These are phyloP conservation scores for Mormyrus hasselquistii DNA, from an alignment of 2,797 vertebrate genomes.

Conservation along the genomic window DNA sequence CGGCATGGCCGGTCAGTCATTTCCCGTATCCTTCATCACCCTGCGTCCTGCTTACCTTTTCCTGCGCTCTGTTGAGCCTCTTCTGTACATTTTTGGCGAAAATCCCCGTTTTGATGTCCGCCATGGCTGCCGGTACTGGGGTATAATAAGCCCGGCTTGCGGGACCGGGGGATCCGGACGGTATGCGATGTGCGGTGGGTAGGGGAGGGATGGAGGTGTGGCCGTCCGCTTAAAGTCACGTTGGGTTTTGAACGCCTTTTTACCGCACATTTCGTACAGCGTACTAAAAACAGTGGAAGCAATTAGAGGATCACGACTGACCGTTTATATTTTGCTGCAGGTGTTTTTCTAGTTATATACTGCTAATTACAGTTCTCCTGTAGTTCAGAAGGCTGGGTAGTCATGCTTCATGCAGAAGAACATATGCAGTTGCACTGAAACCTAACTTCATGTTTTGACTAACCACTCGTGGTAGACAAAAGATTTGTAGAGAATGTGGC, in stretches of 20 bases:
- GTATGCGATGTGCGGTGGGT: neutral
- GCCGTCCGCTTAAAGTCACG: neutral
- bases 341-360: neutral
- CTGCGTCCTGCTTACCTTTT: constrained; percentile 69
- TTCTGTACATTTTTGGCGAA: constrained; percentile 98
- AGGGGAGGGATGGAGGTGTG: constrained; percentile 22
- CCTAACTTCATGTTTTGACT: neutral
- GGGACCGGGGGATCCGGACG: constrained; percentile 33
- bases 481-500: neutral
- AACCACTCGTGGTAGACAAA: neutral
- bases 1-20: neutral
- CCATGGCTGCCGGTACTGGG: constrained; percentile 71
- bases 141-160: constrained; percentile 17
- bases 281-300: neutral
- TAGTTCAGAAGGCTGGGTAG: neutral
- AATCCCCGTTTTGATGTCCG: constrained; percentile 90
- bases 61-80: constrained; percentile 82
- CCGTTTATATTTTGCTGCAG: neutral
- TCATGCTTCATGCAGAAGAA: neutral
- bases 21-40: neutral
- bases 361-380: neutral
- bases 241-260: neutral
- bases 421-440: neutral
- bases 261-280: neutral
- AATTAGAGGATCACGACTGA: neutral